Base-by-base conservation (phyloP, 2,888 invertebrate genomes). In the Alsophila aescularia region DNA sequence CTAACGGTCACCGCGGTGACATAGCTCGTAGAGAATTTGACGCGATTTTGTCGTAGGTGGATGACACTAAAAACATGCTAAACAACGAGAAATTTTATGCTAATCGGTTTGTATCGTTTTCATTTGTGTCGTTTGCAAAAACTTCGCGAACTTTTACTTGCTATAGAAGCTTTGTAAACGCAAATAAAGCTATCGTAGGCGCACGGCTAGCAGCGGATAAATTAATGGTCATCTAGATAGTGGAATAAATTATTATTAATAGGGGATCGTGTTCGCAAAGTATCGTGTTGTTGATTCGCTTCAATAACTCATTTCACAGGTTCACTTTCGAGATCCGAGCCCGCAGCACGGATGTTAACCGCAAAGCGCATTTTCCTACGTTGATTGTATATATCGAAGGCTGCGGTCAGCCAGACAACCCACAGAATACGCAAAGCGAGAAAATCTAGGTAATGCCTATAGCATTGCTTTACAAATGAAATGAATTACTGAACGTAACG, bases 271-370 rank as follows among this genome's bases (percentile, higher is more conserved):
- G 75, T 84, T 81, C 77, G 70, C 77, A 72, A 69, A 72, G 79
- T 85, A 82, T 84, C 83, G 71, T 71, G 76, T 86, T 77, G 74
- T 79, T 73, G 85, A 80, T 79, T 77, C 83, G 87, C 85, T 84
- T 90, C 83, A 84, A 77, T 88, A 85, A 80, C 72, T 86, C 84
- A 88, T 89, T 87, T 88, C 87, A 81, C 86, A 83, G 83, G 85
- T 86, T 89, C 85, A 77, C 89, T 88, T 88, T 90, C 90, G 73
- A 81, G 85, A 81, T 81, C 79, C 68, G 69, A 69, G 75, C 74
- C 78, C 75, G 73, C 70, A 77, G 79, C 75, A 70, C 78, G 82
- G 81, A 84, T 82, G 76, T 75, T 73, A 82, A 83, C 85, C 86
- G 77, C 87, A 87, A 74, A 71, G 68, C 74, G 73, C 73, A 70